Evolutionary conservation across 2,888 invertebrate genomes (phyloP).

Genomic region (Actias luna): DNA sequence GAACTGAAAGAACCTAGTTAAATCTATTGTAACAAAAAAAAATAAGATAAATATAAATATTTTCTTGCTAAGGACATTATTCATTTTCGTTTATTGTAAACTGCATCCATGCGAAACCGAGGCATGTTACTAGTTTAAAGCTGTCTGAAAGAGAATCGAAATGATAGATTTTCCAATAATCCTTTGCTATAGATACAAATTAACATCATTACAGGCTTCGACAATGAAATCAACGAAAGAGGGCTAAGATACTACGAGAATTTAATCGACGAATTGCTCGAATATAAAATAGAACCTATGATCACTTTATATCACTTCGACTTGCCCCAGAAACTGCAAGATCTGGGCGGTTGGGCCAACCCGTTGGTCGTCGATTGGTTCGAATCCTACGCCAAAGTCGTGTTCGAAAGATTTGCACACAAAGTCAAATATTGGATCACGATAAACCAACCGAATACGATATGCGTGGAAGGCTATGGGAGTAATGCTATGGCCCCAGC

Average conservation of each 20-base stretch:
- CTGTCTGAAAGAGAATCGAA: no score
- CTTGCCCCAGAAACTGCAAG: conserved; percentile 57
- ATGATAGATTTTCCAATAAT: no score
- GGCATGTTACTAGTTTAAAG: no score
- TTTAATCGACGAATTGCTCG: conserved; percentile 72
- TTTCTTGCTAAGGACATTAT: no score
- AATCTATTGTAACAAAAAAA: no score
- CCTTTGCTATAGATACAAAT: not conserved
- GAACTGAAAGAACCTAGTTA: no score
- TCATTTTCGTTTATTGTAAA: no score
- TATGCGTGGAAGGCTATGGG: conserved; percentile 74
- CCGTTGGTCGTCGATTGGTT: conserved; percentile 63
- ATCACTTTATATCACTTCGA: conserved; percentile 63
- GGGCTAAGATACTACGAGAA: conserved; percentile 79
- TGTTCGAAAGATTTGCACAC: conserved; percentile 67
- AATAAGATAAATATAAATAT: no score
- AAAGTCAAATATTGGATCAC: conserved; percentile 83
- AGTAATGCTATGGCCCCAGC: conserved; percentile 51
- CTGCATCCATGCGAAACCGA: no score
- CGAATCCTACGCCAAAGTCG: conserved; percentile 66
- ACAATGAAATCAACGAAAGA: conserved; percentile 59
- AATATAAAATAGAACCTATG: conserved; percentile 60
- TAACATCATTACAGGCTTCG: conserved; percentile 45
- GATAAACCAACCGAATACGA: conserved; percentile 80
- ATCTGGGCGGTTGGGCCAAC: conserved; percentile 63